These are phyloP conservation scores for Apodemia duryi DNA, from an alignment of 2,888 invertebrate genomes.

Conservation along the genomic window DNA sequence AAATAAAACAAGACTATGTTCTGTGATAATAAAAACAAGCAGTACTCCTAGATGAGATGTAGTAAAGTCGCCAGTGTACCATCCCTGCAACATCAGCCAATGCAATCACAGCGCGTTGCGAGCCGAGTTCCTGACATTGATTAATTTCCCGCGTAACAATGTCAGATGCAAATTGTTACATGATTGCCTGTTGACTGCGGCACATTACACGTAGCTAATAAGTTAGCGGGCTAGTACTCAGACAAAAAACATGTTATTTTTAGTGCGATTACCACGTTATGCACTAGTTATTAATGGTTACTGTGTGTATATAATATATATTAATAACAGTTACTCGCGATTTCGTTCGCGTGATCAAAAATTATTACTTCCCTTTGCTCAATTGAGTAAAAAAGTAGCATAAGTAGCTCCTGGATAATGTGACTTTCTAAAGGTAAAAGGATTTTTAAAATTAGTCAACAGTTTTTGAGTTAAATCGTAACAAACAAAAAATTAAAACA, in stretches of 20 bases:
- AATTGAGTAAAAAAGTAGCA: too few relatives aligned
- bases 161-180: constrained; percentile 20
- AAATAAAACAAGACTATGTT: background rate
- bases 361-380: too few relatives aligned
- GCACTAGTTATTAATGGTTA: background rate
- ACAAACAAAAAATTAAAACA: too few relatives aligned
- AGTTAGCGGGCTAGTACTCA: background rate
- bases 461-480: too few relatives aligned
- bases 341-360: too few relatives aligned
- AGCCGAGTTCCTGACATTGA: constrained; percentile 24
- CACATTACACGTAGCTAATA: background rate
- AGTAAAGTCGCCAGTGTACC: background rate
- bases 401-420: too few relatives aligned
- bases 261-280: background rate
- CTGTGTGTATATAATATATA: too few relatives aligned
- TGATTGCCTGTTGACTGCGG: constrained; percentile 14
- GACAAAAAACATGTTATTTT: background rate
- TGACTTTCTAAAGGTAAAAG: too few relatives aligned
- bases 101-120: constrained; percentile 21
- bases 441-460: too few relatives aligned
- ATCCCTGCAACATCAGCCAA: constrained; percentile 26
- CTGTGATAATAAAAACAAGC: background rate
- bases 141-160: constrained; percentile 25
- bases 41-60: background rate
- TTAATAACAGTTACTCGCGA: too few relatives aligned